These are phyloP conservation scores for Sylvilagus bachmani DNA, from an alignment of 2,113 vertebrate species.

Conservation along the genomic window DNA sequence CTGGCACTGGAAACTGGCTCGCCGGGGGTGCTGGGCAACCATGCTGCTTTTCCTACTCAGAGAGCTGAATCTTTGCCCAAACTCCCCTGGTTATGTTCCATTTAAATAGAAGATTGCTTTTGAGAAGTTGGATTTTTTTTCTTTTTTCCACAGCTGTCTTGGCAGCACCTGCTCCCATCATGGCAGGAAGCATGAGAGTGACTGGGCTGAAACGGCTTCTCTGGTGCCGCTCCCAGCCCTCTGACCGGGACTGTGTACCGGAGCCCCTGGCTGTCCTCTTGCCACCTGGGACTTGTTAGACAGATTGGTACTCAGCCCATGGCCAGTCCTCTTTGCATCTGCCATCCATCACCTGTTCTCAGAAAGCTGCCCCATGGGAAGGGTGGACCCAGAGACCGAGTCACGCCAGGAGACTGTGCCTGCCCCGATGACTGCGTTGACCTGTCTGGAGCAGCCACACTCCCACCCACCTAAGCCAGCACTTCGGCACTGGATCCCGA, in stretches of 20 bases:
- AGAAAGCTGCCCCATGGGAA: background rate
- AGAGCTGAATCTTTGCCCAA: conserved; percentile 37
- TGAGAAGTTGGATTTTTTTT: conserved; percentile 55
- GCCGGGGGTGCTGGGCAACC: background rate
- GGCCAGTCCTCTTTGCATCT: background rate
- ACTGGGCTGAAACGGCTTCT: conserved; percentile 28
- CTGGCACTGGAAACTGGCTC: background rate
- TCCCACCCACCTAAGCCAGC: background rate
- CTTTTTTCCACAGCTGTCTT: conserved; percentile 60
- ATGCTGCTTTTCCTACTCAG: background rate
- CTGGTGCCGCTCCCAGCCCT: conserved; percentile 61
- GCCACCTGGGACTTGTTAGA: background rate
- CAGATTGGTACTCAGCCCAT: background rate
- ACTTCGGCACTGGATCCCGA: background rate
- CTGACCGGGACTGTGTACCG: background rate
- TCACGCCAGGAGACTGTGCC: background rate
- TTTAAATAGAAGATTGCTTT: conserved; percentile 68
- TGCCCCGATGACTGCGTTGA: background rate
- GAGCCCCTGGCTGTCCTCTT: background rate
- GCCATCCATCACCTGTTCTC: background rate
- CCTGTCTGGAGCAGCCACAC: background rate
- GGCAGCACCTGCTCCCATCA: conserved; percentile 58
- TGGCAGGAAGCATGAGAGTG: conserved; percentile 65
- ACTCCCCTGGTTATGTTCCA: conserved; percentile 43
- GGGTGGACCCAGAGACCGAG: background rate